A percentile compares a stretch with the other conserved stretches of the same genome.
Conservation (phyloP, 2,113 vertebrate genomes). For the Phalacrocorax aristotelis region DNA sequence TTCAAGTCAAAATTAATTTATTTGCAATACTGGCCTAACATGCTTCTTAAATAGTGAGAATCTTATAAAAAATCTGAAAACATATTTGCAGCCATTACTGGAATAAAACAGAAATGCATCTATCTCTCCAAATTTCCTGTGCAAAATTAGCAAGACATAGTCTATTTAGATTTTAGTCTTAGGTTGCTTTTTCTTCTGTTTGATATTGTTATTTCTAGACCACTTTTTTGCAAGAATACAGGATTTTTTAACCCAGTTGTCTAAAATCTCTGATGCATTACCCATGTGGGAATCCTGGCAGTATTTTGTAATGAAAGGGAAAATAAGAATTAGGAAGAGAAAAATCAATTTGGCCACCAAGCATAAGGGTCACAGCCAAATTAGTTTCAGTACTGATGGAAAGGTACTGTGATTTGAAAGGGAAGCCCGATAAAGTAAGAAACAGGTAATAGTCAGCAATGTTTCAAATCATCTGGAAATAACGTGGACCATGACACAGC, state of each 20-base stretch:
- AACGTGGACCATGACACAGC: background rate
- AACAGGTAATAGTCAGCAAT: slow-evolving; percentile 34
- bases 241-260: background rate
- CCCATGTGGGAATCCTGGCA: slow-evolving; percentile 13
- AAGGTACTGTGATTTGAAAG: background rate
- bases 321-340: slow-evolving; percentile 49
- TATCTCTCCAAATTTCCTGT: background rate
- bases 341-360: slow-evolving; percentile 56
- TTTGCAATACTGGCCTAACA: background rate
- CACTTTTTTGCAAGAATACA: background rate
- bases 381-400: slow-evolving; percentile 19
- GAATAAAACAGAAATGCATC: background rate
- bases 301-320: slow-evolving; percentile 35
- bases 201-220: background rate
- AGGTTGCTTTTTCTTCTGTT: background rate
- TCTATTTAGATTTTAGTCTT: background rate
- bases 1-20: background rate
- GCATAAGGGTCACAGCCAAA: slow-evolving; percentile 35
- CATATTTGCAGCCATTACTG: background rate
- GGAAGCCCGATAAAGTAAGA: background rate
- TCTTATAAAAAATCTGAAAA: background rate
- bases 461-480: slow-evolving; percentile 35
- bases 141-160: background rate
- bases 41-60: background rate
- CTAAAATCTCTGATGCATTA: slow-evolving; percentile 35